phyloP scores from a whole-genome alignment of 2,888 invertebrate species.

The Podabrus alpinus region DNA sequence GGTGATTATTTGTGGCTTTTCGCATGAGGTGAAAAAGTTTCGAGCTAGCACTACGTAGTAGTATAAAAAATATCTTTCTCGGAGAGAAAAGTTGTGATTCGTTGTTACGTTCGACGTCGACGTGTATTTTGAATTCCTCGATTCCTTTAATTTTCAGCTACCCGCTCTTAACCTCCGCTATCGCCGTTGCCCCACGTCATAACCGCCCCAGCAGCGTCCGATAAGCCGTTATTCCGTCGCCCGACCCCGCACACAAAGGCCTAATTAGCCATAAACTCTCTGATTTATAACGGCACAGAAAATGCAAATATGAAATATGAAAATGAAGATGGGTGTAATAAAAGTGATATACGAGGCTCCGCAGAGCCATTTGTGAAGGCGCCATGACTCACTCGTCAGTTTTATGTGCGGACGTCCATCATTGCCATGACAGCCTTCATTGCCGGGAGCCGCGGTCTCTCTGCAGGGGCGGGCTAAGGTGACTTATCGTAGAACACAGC shows the following conservation, averaged over 20 bases:
- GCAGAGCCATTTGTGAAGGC: slow-evolving; percentile 75
- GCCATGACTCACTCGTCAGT: slow-evolving; percentile 73
- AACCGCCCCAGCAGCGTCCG: slow-evolving; percentile 49
- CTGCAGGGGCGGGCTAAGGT: slow-evolving; percentile 55
- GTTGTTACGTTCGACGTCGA: slow-evolving; percentile 7
- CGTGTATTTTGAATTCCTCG: slow-evolving; percentile 23
- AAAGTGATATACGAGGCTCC: slow-evolving; percentile 80
- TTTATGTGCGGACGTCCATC: slow-evolving; percentile 76
- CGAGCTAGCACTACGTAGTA: neutral
- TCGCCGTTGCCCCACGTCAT: slow-evolving; percentile 34
- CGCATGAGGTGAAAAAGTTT: neutral
- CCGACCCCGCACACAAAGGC: slow-evolving; percentile 54
- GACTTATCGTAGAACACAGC: slow-evolving; percentile 59
- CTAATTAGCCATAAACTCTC: slow-evolving; percentile 69
- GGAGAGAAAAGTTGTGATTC: neutral
- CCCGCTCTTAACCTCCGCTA: slow-evolving; percentile 33
- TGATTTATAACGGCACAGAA: slow-evolving; percentile 67
- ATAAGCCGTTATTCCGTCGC: slow-evolving; percentile 58
- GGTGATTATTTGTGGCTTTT: neutral
- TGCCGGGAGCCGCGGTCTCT: slow-evolving; percentile 54
- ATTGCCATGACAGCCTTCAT: slow-evolving; percentile 69
- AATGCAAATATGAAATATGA: slow-evolving; percentile 66
- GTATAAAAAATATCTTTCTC: neutral
- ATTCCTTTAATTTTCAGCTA: slow-evolving; percentile 30
- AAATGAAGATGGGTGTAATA: slow-evolving; percentile 71